A percentile compares a stretch with the other conserved stretches of the same genome.
Evolutionary conservation across 2,797 vertebrate genomes (phyloP).

Genomic region (Amblyopsis hoosieri): DNA sequence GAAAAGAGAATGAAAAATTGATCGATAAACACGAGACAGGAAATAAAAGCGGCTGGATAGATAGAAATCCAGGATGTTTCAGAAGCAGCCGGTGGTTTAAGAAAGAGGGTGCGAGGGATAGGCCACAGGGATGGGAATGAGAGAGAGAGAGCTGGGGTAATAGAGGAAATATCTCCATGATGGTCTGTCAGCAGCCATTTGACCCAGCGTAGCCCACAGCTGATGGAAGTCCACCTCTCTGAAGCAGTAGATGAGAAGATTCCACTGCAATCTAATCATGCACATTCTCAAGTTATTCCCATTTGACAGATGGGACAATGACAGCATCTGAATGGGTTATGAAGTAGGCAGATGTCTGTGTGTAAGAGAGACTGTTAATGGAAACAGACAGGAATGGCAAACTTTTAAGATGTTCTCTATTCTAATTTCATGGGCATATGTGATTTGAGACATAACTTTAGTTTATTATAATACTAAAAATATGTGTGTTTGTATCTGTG

Average conservation of each 20-base stretch:
- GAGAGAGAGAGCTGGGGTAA: conserved; percentile 11
- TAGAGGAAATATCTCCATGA: conserved; percentile 32
- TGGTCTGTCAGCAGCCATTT: conserved; percentile 26
- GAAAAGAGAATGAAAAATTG: conserved; percentile 22
- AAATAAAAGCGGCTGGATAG: conserved; percentile 30
- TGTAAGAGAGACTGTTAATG: conserved; percentile 17
- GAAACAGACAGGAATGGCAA: neutral
- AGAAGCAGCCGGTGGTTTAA: conserved; percentile 1
- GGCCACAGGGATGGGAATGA: conserved; percentile 20
- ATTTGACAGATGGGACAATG: conserved; percentile 5
- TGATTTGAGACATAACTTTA: neutral
- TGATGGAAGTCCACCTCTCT: conserved; percentile 8
- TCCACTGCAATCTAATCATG: conserved; percentile 5
- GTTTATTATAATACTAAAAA: neutral
- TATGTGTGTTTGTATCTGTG: neutral
- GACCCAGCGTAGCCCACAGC: conserved; percentile 9
- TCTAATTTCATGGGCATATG: no score
- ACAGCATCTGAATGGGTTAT: conserved; percentile 11
- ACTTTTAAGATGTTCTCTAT: neutral
- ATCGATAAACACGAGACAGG: conserved; percentile 56
- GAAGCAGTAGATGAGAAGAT: conserved; percentile 14
- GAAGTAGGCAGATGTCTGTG: conserved; percentile 11
- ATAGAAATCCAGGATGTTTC: conserved; percentile 49
- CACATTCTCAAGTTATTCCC: conserved; percentile 6
- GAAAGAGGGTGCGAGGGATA: neutral